phyloP scores from a whole-genome alignment of 2,888 invertebrate genomes.

The Flexamia atlantica region DNA sequence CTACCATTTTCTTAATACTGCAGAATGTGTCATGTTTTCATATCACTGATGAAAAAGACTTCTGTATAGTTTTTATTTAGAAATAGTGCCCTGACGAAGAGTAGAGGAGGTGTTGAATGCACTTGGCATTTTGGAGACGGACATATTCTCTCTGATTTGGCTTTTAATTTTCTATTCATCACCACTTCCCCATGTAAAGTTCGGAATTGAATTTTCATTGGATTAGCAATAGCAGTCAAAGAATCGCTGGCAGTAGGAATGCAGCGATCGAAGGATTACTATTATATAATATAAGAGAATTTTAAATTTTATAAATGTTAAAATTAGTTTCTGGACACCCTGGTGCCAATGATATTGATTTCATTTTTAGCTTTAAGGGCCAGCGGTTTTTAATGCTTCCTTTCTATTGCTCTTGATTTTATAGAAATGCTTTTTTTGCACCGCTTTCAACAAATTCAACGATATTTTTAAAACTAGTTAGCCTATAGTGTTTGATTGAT shows the following conservation, averaged over 20 bases:
- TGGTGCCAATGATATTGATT: background rate
- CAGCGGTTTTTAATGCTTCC: background rate
- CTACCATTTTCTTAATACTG: background rate
- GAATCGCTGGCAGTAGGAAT: too few species aligned
- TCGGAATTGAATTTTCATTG: too few species aligned
- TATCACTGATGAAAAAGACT: constrained; percentile 4
- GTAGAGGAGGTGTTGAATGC: too few species aligned
- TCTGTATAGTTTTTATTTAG: constrained; percentile 28
- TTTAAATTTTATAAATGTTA: too few species aligned
- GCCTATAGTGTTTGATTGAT: constrained; percentile 1
- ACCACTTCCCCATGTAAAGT: too few species aligned
- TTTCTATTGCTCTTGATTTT: constrained; percentile 17
- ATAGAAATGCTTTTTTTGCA: background rate
- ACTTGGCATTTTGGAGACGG: background rate
- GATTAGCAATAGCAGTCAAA: too few species aligned
- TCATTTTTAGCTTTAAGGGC: background rate
- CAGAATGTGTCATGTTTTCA: background rate
- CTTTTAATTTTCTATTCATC: too few species aligned
- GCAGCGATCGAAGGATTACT: too few species aligned
- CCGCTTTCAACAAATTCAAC: background rate
- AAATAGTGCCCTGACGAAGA: background rate
- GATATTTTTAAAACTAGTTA: background rate
- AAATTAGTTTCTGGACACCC: constrained; percentile 30
- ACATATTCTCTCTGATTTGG: too few species aligned
- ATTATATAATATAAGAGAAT: too few species aligned